Conservation (phyloP, 2,797 vertebrate genomes). For the Aplochiton taeniatus region DNA sequence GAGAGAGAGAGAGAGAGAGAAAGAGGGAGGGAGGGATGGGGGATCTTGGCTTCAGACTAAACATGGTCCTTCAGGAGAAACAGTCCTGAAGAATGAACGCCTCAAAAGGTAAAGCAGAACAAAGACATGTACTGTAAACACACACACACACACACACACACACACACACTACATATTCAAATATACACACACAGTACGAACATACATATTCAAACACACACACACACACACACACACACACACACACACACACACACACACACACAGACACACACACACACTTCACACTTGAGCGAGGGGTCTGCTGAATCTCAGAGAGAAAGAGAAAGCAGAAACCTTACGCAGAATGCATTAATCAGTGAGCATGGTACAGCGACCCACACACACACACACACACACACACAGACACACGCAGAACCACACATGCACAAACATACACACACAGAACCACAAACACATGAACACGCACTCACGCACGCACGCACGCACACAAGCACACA, state of each 20-base stretch:
- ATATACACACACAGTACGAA: no score
- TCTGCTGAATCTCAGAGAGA: no score
- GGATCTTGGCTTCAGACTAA: slow-evolving; percentile 34
- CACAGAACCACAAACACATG: background rate
- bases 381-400: slow-evolving; percentile 1
- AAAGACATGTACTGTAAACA: slow-evolving; percentile 13
- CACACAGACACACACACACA: background rate
- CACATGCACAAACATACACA: background rate
- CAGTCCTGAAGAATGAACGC: background rate
- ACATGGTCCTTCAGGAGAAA: slow-evolving; percentile 15
- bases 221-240: background rate
- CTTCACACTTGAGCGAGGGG: no score
- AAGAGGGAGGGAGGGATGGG: slow-evolving; percentile 13
- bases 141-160: slow-evolving; percentile 1
- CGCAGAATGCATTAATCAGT: no score
- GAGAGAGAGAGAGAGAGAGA: background rate
- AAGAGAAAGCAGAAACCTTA: no score
- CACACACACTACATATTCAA: no score
- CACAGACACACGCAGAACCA: no score
- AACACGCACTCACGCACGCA: slow-evolving; percentile 5
- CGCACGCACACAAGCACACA: background rate
- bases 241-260: background rate
- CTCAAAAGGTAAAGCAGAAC: background rate
- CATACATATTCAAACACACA: background rate
- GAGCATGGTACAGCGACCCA: no score